Evolutionary conservation across 2,888 invertebrate species (phyloP), one percentile per base, ranked within the genome.

Genomic region (Himalopsyche tibetana): DNA sequence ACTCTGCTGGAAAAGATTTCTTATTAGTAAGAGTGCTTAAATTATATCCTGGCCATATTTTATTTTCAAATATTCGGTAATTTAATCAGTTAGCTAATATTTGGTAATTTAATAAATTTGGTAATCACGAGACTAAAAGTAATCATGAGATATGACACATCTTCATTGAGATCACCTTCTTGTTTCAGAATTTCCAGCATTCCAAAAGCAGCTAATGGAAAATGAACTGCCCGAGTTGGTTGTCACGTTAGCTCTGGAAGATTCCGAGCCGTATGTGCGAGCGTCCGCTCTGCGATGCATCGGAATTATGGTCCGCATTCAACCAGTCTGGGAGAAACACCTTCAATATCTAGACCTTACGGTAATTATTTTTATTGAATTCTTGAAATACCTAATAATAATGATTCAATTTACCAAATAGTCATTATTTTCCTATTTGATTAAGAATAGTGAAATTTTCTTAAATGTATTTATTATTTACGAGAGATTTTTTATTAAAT

Each of bases 281-380:
- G 95, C 96, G 3, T 95, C 97, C 0, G 96, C 97, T 1, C 92
- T 97, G 12, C 94, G 94, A 88, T 96, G 97, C 89, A 91, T 97
- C 15, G 94, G 94, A 2, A 94, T 95, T 79, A 95, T 96, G 90
- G 94, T 95, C 79, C 93, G 94, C 89, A 94, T 97, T 83, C 92
- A 93, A 88, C 91, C 92, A 38, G 91, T 96, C 12, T 97, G 97
- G 97, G 94, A 95, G 0, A 93, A 94, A 84, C 91, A 94, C 81
- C 92, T 94, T 36, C 92, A 93, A 40, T 93, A 93, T 87, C 92
- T 95, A 38, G 93, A 95, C 90, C 91, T 96, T 89, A 92, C 94
- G 90, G 96, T 96, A 91, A 91, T 91, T 90, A 85, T 74, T 82
- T 87, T 17, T 82, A n/a, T 63, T 6, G 19, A 17, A n/a, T 19